A percentile compares a stretch with the other conserved stretches of the same genome.
These are phyloP conservation scores for Elephas maximus DNA, from an alignment of 2,113 vertebrate genomes.

Conservation along the genomic window DNA sequence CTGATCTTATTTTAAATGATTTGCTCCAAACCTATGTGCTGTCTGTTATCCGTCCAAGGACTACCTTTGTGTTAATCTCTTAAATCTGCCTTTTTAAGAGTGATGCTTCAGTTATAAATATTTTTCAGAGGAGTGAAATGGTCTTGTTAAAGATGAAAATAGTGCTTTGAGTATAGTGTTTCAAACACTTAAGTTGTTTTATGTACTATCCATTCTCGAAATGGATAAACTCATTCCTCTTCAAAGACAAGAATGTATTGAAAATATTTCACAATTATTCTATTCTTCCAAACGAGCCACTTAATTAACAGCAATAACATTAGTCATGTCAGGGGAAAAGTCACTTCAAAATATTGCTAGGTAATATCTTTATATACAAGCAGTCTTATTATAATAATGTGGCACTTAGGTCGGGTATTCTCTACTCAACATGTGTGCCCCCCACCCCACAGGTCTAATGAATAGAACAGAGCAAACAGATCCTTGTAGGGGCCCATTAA, in stretches of 20 bases:
- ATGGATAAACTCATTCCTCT: slow-evolving; percentile 68
- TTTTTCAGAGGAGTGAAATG: slow-evolving; percentile 47
- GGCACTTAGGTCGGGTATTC: neutral
- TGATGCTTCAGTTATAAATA: slow-evolving; percentile 57
- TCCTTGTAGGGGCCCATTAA: neutral
- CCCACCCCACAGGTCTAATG: neutral
- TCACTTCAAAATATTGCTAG: slow-evolving; percentile 57
- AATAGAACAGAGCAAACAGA: slow-evolving; percentile 27
- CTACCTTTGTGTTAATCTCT: slow-evolving; percentile 40
- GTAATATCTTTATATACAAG: slow-evolving; percentile 48
- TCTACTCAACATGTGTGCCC: neutral
- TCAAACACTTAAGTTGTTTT: slow-evolving; percentile 63
- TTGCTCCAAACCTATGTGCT: neutral
- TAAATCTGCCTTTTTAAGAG: slow-evolving; percentile 43
- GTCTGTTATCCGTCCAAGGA: neutral
- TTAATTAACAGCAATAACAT: slow-evolving; percentile 79
- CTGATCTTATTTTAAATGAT: neutral
- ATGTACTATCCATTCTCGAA: slow-evolving; percentile 61
- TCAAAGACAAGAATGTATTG: slow-evolving; percentile 70
- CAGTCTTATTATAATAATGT: slow-evolving; percentile 25
- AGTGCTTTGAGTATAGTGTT: slow-evolving; percentile 56
- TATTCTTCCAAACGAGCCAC: slow-evolving; percentile 68
- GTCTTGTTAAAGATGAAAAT: slow-evolving; percentile 70
- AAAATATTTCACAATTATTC: slow-evolving; percentile 74
- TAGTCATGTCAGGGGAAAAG: slow-evolving; percentile 59